Evolutionary conservation across 2,113 vertebrate species (phyloP).

Genomic region (Glaucidium brasilianum): DNA sequence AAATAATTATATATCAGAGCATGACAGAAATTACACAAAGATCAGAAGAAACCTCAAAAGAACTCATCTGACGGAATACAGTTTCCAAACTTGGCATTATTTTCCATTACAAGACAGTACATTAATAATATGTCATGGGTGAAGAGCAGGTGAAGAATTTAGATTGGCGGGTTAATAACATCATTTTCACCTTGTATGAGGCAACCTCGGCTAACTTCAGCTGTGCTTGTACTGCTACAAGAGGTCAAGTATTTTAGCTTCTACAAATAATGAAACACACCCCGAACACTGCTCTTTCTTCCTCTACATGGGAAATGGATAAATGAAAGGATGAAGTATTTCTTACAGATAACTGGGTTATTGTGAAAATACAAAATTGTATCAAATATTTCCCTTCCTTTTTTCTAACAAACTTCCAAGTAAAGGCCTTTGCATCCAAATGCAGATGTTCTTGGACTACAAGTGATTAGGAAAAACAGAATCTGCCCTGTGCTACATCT

Average conservation of each 20-base stretch:
- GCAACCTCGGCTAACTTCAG: not conserved
- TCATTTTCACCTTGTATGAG: not conserved
- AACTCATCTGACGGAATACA: not conserved
- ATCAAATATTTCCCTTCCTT: not conserved
- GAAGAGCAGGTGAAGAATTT: not conserved
- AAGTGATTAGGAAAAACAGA: not conserved
- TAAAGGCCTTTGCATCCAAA: not conserved
- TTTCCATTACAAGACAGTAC: conserved; percentile 18
- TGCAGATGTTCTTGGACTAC: rapidly evolving
- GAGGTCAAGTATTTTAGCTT: not conserved
- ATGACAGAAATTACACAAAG: not conserved
- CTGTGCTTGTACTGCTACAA: not conserved
- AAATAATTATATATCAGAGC: not conserved
- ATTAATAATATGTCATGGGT: not conserved
- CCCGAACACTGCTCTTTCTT: not conserved
- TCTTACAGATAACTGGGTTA: rapidly evolving
- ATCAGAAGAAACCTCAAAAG: conserved; percentile 43
- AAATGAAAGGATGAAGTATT: not conserved
- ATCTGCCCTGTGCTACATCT: not conserved
- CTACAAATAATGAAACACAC: not conserved
- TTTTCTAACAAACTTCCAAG: not conserved
- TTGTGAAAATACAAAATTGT: not conserved
- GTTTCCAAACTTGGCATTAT: not conserved
- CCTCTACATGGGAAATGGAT: not conserved
- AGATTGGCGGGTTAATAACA: not conserved